A percentile compares a stretch with the other conserved stretches of the same genome.
These are phyloP conservation scores for Coelopa frigida DNA, from an alignment of 1,140 invertebrate species.

Conservation along the genomic window DNA sequence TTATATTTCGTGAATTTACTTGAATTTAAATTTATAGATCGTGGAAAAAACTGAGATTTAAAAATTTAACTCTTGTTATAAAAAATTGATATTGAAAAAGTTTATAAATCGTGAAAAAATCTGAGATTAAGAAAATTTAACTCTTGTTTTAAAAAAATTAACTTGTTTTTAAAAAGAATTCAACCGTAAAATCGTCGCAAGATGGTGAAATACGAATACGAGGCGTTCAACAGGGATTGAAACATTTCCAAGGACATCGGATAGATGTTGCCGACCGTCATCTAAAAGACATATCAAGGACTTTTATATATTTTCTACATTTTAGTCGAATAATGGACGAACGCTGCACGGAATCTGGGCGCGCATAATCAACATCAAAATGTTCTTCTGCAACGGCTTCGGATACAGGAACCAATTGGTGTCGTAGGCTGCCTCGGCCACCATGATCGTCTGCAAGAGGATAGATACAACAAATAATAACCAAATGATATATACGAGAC, in stretches of 20 bases:
- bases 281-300: no score
- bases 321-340: no score
- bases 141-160: no score
- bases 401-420: not conserved
- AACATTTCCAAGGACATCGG: conserved; percentile 43
- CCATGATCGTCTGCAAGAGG: conserved; percentile 20
- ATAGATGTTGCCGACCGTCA: conserved; percentile 37
- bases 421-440: conserved; percentile 22
- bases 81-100: no score
- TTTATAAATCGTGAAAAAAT: no score
- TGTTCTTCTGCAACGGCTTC: not conserved
- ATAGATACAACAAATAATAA: not conserved
- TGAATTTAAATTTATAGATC: no score
- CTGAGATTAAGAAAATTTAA: not conserved
- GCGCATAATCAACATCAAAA: not conserved
- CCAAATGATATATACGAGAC: not conserved
- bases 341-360: not conserved
- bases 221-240: conserved; percentile 39
- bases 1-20: no score
- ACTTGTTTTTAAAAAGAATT: no score
- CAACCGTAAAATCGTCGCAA: conserved; percentile 31
- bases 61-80: no score
- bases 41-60: no score
- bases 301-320: no score
- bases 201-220: conserved; percentile 42